Evolutionary conservation across 2,797 vertebrate genomes (phyloP), one percentile per base, ranked within the genome.

Genomic region (Xerus rutilus): DNA sequence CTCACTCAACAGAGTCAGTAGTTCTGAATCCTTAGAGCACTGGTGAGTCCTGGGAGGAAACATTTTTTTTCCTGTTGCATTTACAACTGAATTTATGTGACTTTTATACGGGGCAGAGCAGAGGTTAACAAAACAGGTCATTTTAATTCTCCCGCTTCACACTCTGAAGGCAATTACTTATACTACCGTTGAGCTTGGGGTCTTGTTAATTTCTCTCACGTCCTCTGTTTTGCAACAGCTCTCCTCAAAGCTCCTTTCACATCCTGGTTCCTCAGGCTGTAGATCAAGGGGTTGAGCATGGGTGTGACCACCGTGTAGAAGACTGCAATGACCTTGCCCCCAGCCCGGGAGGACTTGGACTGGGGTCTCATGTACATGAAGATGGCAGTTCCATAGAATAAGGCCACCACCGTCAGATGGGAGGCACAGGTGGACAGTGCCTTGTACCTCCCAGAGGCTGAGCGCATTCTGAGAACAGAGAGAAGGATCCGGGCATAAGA

Each of bases 341-440:
- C 89, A 3, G 95, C 96, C 76, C 20, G 67, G 1, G 97, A 97
- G 1, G 96, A 94, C 70, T 95, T 94, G 0, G 96, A 79, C 32
- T 77, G 94, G 0, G 97, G 98, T n/a, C 97, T 96, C 98, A 97
- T 96, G 87, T 98, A 98, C 64, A 70, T 97, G 87, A 96, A 98
- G 73, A 97, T 97, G 77, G 88, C 90, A 10, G 98, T 97, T 39
- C 97, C 98, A 4, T 98, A 98, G 88, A 97, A 98, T 18, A 98
- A 39, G 32, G 86, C 76, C 2, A 98, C 98, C 49, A 94, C 94
- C 2, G 20, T 96, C 47, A 98, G 92, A 32, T 98, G 97, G 49
- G 98, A 98, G 1, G 96, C 96, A 70, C 98, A 98, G 35, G 98
- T 98, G 64, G 98, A 98, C 64, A 98, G 94, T 15, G 97, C 93